Base-by-base conservation (phyloP, 37 sponge, comb jelly and placozoan species). In the Chondrilla cf. caribensis region DNA sequence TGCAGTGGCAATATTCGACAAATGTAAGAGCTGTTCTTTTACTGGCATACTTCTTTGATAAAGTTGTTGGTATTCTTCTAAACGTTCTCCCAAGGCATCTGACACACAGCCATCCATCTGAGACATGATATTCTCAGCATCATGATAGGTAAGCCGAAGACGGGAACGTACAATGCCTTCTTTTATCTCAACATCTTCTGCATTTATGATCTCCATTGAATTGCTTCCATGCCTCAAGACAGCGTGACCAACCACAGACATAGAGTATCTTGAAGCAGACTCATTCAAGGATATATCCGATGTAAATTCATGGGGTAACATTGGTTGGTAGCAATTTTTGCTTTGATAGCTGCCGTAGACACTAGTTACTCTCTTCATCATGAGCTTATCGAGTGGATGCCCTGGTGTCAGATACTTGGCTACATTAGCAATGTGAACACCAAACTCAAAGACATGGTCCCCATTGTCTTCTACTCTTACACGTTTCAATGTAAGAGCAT, bases 401-500 rank as follows among this genome's bases (percentile, higher is more conserved):
- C 54, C 84, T 38, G 42, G 57, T 6, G 51, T 25, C 8, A 88
- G 58, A 25, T 40, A 37, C 44, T 31, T 58, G 14, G 18, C 66
- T 3, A 83, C 84, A 79, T 88, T 58, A n/a, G 81, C 81, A 44
- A 88, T 84, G 40, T 88, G 88, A 19, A 88, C 81, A 22, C 84
- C 88, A 47, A 83, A 59, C 26, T 55, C 39, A 25, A 78, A 83
- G 21, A 73, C 0, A 3, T n/a, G n/a, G 76, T 39, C 41, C 1
- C 44, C 76, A 39, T 42, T 39, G 2, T 73, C 44, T 43, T 40
- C 36, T 14, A 42, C 1, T 39, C 18, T n/a, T 25, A 73, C 14
- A 37, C 24, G 19, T 42, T 35, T 42, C 41, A 87, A 33, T 37
- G 79, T 64, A 1, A 87, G 77, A 18, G 88, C 88, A 82, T 87